Evolutionary conservation across 2,113 vertebrate species (phyloP).

Genomic region (Rhinopithecus roxellana): DNA sequence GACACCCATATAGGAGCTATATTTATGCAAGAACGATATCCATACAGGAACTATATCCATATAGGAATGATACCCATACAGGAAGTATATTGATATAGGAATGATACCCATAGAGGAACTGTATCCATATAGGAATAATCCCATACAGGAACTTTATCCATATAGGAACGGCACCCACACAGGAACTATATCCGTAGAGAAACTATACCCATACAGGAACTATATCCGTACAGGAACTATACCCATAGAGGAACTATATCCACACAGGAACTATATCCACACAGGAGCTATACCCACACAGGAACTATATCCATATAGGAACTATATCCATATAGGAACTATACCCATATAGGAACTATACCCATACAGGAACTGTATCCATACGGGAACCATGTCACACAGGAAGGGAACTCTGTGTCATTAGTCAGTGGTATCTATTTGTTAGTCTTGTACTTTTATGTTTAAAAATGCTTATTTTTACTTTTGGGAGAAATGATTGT

Average conservation of each 20-base stretch:
- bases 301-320: too few species aligned
- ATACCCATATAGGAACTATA: fast-evolving
- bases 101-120: fast-evolving
- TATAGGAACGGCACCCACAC: fast-evolving
- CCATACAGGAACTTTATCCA: too few species aligned
- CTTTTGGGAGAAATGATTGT: not conserved
- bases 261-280: fast-evolving
- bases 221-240: fast-evolving
- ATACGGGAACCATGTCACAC: too few species aligned
- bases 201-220: fast-evolving
- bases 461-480: not conserved
- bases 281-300: fast-evolving
- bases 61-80: too few species aligned
- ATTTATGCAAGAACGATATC: too few species aligned
- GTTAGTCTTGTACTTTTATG: not conserved
- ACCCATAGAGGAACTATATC: fast-evolving
- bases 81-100: too few species aligned
- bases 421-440: fast-evolving
- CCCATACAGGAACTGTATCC: fast-evolving
- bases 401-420: too few species aligned
- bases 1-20: too few species aligned
- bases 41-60: too few species aligned
- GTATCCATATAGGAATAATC: too few species aligned
- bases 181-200: too few species aligned
- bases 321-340: fast-evolving